Base-by-base conservation (phyloP, 92 coral and sea anemone species). In the Siderastrea radians region DNA sequence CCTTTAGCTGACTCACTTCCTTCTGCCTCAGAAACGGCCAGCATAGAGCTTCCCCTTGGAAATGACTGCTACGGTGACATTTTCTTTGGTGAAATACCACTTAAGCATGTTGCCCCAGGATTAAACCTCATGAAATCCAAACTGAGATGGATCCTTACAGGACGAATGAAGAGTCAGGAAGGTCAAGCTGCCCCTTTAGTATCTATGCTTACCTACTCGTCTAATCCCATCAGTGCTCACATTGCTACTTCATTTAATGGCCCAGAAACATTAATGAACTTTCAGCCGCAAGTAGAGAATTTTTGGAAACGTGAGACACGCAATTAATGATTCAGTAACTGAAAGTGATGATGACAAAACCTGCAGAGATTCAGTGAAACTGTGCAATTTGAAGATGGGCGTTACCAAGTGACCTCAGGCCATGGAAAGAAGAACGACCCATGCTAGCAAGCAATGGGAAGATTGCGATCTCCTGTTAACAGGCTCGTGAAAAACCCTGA, bases 391-490 rank as follows among this genome's bases (percentile, higher is more conserved):
- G 87, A 66, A 51, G 90, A 90, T 68, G 54, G 87, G 19, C 82
- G 80, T 38, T 86, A 86, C 60, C 92, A 90, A 80, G 93, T 86
- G 16, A 26, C 57, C 81, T 80, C 38, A 26, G 81, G 75, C 93
- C 93, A 43, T 90, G 93, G 88, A 90, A 79, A 72, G 48, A 71
- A 85, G 12, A 74, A 45, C 85, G 72, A 26, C 67, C 75, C 87
- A 38, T 65, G 43, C 79, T 92, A 65, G 90, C 87, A 50, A 92
- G 80, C 90, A 73, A 26, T 26, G 81, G 87, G 58, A 57, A 72
- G 84, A 51, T 78, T 89, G 83, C 80, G 84, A 60, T 77, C 83
- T 69, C 86, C 79, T 6, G 55, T 84, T 47, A 63, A 85, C 26
- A 62, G 80, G 16, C 75, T 77, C 2, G 38, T 19, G 51, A 16